Percentiles rank a stretch among this genome's conserved stretches.
Conservation (phyloP, 2,113 vertebrate species). For the Nycticebus coucang region DNA sequence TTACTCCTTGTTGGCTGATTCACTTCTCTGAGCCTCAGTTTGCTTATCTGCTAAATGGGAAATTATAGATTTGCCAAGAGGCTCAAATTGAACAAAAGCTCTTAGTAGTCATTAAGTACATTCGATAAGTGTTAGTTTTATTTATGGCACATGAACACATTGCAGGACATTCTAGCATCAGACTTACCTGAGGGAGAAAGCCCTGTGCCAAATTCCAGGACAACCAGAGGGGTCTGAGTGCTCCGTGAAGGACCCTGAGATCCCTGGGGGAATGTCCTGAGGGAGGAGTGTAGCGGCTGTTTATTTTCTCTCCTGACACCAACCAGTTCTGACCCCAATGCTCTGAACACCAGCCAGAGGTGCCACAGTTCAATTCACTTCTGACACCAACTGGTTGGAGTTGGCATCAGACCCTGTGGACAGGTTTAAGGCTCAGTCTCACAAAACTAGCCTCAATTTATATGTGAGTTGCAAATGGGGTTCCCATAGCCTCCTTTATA, state of each 20-base stretch:
- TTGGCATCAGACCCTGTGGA: background rate
- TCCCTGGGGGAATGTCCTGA: background rate
- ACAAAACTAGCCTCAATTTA: background rate
- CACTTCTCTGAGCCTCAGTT: background rate
- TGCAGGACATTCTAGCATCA: background rate
- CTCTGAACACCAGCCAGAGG: background rate
- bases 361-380: background rate
- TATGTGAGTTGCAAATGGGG: background rate
- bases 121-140: background rate
- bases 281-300: background rate
- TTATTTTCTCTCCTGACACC: background rate
- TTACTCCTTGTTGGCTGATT: background rate
- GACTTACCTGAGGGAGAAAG: background rate
- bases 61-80: background rate
- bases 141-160: background rate
- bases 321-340: background rate
- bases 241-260: background rate
- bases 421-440: background rate
- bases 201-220: no score
- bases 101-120: background rate
- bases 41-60: background rate
- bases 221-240: background rate
- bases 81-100: background rate
- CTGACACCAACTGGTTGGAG: background rate
- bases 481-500: background rate